Evolutionary conservation across 2,113 vertebrate genomes (phyloP).

Genomic region (Corythoichthys haematopterus): DNA sequence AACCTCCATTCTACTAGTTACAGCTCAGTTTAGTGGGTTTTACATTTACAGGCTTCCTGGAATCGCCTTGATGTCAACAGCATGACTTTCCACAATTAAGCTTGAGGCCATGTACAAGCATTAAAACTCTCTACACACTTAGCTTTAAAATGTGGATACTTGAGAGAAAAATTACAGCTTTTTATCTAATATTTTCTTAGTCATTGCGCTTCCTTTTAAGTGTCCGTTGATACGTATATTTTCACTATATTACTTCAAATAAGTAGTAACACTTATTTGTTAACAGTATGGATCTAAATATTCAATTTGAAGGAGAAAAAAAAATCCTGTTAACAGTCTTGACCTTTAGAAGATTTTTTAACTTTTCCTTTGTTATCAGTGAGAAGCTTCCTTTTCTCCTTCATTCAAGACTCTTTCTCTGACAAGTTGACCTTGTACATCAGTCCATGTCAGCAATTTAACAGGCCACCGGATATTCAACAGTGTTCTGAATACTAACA

Average conservation of each 20-base stretch:
- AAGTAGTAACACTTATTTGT: slow-evolving; percentile 6
- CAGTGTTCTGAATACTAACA: slow-evolving; percentile 55
- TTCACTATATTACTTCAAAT: slow-evolving; percentile 4
- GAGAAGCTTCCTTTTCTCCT: slow-evolving; percentile 25
- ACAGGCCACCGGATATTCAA: slow-evolving; percentile 51
- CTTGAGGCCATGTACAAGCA: neutral
- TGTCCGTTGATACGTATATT: neutral
- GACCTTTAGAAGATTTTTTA: slow-evolving; percentile 27
- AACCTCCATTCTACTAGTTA: slow-evolving; percentile 18
- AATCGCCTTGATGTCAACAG: neutral
- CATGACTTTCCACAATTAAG: slow-evolving; percentile 8
- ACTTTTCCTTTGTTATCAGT: slow-evolving; percentile 54
- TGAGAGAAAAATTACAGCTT: neutral
- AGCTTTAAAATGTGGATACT: neutral
- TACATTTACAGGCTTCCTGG: slow-evolving; percentile 35
- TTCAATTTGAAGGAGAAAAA: slow-evolving; percentile 12
- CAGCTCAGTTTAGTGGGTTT: slow-evolving; percentile 32
- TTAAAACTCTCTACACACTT: neutral
- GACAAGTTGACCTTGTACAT: slow-evolving; percentile 53
- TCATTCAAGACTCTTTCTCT: neutral
- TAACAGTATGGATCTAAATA: slow-evolving; percentile 14
- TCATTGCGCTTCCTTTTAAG: neutral
- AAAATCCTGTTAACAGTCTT: neutral
- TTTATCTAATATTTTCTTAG: neutral
- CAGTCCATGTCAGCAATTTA: slow-evolving; percentile 49